Conservation (phyloP, 1,140 invertebrate genomes). For the Tenebrio molitor region DNA sequence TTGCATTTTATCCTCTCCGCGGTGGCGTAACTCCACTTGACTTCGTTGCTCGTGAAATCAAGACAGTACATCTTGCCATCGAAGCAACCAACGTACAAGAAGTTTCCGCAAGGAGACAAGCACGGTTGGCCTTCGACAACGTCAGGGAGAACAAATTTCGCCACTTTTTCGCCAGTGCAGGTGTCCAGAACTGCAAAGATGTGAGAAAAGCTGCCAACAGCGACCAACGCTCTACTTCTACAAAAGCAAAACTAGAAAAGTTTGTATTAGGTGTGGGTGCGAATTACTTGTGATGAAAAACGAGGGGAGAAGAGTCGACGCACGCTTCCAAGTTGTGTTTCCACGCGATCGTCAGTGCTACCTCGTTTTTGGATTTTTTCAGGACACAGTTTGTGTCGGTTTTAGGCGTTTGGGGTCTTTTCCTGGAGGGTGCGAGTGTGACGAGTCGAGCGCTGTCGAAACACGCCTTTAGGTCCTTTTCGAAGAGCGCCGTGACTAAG, state of each 20-base stretch:
- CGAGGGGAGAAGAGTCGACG: slow-evolving; percentile 77
- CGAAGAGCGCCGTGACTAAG: slow-evolving; percentile 62
- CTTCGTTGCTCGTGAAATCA: slow-evolving; percentile 68
- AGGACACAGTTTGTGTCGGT: background rate
- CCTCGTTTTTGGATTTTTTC: slow-evolving; percentile 16
- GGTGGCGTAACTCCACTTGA: slow-evolving; percentile 75
- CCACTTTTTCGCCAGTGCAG: slow-evolving; percentile 65
- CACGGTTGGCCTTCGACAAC: slow-evolving; percentile 65
- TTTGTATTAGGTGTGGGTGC: too few species aligned
- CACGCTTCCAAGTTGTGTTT: slow-evolving; percentile 77
- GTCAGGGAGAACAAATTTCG: slow-evolving; percentile 58
- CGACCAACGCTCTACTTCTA: slow-evolving; percentile 54
- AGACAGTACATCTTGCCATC: slow-evolving; percentile 77
- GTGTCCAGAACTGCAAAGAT: slow-evolving; percentile 70
- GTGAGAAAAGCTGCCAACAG: slow-evolving; percentile 76
- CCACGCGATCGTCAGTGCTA: slow-evolving; percentile 66
- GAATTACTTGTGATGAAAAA: slow-evolving; percentile 71
- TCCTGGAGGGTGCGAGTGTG: too few species aligned
- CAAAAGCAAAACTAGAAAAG: too few species aligned
- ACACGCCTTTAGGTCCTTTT: slow-evolving; percentile 56
- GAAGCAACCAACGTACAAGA: slow-evolving; percentile 75
- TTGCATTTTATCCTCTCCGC: slow-evolving; percentile 77
- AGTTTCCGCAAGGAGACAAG: slow-evolving; percentile 66
- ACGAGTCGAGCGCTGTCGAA: too few species aligned
- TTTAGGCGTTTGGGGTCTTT: slow-evolving; percentile 3